These are phyloP conservation scores for Sesamia nonagrioides DNA, from an alignment of 1,140 invertebrate species.

Conservation along the genomic window DNA sequence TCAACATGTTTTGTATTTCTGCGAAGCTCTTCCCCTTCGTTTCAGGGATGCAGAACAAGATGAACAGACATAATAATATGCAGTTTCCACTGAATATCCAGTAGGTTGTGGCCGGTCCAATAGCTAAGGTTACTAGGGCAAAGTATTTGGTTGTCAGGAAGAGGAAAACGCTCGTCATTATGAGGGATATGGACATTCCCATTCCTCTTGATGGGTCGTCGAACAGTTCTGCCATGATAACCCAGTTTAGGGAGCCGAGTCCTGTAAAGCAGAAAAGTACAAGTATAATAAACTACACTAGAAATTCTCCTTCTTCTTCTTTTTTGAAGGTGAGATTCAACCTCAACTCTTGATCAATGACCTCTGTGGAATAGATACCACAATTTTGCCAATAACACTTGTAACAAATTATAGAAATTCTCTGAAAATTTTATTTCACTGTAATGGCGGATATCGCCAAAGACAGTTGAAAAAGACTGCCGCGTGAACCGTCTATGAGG, in stretches of 20 bases:
- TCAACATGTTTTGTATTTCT: conserved; percentile 83
- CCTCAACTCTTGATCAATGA: too few relatives aligned
- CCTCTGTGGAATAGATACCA: too few relatives aligned
- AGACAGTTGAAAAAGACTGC: too few relatives aligned
- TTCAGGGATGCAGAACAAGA: conserved; percentile 88
- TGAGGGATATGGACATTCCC: conserved; percentile 46
- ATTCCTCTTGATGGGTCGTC: conserved; percentile 53
- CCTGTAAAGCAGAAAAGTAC: conserved; percentile 55
- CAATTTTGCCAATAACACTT: too few relatives aligned
- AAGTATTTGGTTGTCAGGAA: conserved; percentile 89
- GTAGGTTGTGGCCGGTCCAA: conserved; percentile 88
- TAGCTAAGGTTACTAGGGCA: conserved; percentile 76
- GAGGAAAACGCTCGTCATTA: conserved; percentile 88
- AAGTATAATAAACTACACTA: too few relatives aligned
- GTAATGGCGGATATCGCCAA: too few relatives aligned
- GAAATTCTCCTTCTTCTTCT: too few relatives aligned
- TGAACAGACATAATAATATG: conserved; percentile 85
- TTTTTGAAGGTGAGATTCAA: too few relatives aligned
- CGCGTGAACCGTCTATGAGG: too few relatives aligned
- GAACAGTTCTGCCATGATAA: conserved; percentile 57
- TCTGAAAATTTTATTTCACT: too few relatives aligned
- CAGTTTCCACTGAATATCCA: conserved; percentile 89
- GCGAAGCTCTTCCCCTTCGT: conserved; percentile 89
- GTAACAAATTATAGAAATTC: too few relatives aligned
- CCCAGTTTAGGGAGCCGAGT: conserved; percentile 57